A percentile compares a stretch with the other conserved stretches of the same genome.
phyloP scores from a whole-genome alignment of 1,140 invertebrate species.

The Grapholita molesta region DNA sequence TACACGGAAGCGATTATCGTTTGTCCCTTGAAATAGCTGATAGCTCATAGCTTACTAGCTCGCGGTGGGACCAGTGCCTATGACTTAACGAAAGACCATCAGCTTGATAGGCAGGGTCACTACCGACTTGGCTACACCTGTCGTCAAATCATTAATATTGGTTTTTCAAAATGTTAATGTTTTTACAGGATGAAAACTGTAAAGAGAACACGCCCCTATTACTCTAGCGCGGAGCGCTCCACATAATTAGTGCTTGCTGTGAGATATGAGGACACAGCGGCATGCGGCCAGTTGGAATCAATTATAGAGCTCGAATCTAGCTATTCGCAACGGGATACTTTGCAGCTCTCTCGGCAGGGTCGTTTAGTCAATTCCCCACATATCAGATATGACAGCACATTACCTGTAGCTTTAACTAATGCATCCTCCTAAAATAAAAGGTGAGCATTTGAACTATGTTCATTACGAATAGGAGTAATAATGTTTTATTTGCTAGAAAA shows the following conservation, averaged over 20 bases:
- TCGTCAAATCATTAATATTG: background rate
- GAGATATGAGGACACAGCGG: constrained; percentile 11
- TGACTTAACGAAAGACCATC: no score
- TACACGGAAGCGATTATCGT: no score
- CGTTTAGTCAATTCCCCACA: background rate
- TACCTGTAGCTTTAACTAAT: background rate
- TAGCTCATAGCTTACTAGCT: no score
- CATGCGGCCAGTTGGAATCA: constrained; percentile 3
- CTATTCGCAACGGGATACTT: background rate
- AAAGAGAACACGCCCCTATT: constrained; percentile 13
- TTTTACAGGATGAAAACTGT: constrained; percentile 1
- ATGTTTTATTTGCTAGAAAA: no score
- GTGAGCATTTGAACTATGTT: no score
- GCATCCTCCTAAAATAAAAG: background rate
- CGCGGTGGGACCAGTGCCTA: no score
- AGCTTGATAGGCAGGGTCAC: no score
- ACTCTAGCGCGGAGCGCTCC: background rate
- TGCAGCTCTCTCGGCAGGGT: background rate
- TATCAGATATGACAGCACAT: background rate
- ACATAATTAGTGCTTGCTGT: constrained; percentile 15
- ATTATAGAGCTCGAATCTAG: background rate
- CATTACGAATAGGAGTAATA: no score
- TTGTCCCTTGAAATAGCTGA: no score
- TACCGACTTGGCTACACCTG: no score
- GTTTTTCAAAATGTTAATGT: background rate